phyloP scores from a whole-genome alignment of 2,797 vertebrate species.

The Trachops cirrhosus region DNA sequence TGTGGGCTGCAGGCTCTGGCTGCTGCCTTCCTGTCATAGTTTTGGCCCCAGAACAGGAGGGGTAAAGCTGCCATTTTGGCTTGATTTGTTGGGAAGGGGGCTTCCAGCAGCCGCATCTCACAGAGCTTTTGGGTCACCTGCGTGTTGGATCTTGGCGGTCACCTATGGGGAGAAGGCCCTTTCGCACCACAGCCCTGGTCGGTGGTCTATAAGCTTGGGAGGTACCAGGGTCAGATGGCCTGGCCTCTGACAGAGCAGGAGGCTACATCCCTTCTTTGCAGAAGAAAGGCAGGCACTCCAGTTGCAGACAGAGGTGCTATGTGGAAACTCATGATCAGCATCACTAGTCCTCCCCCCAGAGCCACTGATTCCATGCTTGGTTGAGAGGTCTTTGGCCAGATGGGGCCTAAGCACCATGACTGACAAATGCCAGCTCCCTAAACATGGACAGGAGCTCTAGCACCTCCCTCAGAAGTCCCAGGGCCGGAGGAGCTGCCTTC shows the following conservation, averaged over 20 bases:
- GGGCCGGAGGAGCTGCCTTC: neutral
- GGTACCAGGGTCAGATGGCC: slow-evolving; percentile 56
- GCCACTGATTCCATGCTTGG: slow-evolving; percentile 62
- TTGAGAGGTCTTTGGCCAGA: slow-evolving; percentile 58
- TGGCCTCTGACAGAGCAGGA: neutral
- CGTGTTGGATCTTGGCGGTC: neutral
- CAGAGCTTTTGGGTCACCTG: slow-evolving; percentile 61
- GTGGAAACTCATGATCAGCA: accelerated
- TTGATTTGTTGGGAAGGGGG: neutral
- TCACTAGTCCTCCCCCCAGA: no score
- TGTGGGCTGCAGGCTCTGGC: neutral
- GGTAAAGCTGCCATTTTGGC: slow-evolving; percentile 11
- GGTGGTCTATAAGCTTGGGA: slow-evolving; percentile 32
- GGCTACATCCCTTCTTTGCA: neutral
- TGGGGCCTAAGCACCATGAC: neutral
- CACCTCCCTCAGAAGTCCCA: neutral
- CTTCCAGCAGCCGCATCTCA: neutral
- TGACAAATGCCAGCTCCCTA: neutral
- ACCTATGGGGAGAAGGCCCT: neutral
- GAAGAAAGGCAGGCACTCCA: slow-evolving; percentile 78
- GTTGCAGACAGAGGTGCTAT: slow-evolving; percentile 59
- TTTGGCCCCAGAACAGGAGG: neutral
- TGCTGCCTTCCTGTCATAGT: slow-evolving; percentile 33
- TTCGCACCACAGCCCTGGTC: neutral
- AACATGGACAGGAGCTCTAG: no score